Percentiles rank a stretch among this genome's conserved stretches.
phyloP scores from a whole-genome alignment of 2,113 vertebrate genomes.

The Chiloscyllium plagiosum region DNA sequence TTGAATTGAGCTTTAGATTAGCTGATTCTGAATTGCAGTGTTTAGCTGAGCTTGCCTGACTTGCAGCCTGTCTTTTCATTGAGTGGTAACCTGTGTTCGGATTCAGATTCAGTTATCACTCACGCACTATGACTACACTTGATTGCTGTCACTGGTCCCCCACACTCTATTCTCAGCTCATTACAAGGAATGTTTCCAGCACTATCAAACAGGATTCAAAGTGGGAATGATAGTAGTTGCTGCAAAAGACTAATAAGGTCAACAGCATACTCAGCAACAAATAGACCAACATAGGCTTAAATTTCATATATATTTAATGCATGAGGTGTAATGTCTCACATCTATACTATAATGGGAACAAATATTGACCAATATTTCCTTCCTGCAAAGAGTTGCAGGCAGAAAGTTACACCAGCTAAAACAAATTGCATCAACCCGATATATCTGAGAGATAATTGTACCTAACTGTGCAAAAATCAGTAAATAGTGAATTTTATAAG shows the following conservation, averaged over 20 bases:
- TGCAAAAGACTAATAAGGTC: too few species aligned
- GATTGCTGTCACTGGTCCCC: not conserved
- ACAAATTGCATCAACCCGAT: not conserved
- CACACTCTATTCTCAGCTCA: not conserved
- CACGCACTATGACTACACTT: not conserved
- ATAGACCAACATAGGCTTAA: not conserved
- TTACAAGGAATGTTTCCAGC: not conserved
- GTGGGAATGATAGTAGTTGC: not conserved
- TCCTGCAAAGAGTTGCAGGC: not conserved
- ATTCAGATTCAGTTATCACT: not conserved
- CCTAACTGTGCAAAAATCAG: not conserved
- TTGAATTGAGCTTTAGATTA: not conserved
- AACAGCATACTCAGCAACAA: too few species aligned
- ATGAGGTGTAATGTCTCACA: not conserved
- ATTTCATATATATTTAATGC: conserved; percentile 6
- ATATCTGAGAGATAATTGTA: not conserved
- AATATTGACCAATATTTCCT: not conserved
- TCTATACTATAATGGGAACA: not conserved
- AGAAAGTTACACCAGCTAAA: not conserved
- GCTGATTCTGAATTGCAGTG: not conserved
- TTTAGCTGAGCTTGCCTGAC: not conserved
- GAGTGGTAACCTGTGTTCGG: not conserved
- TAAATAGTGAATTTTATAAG: not conserved
- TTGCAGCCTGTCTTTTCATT: not conserved
- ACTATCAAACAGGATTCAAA: not conserved